Evolutionary conservation across 2,888 invertebrate species (phyloP).

Genomic region (Antheraea assamensis): DNA sequence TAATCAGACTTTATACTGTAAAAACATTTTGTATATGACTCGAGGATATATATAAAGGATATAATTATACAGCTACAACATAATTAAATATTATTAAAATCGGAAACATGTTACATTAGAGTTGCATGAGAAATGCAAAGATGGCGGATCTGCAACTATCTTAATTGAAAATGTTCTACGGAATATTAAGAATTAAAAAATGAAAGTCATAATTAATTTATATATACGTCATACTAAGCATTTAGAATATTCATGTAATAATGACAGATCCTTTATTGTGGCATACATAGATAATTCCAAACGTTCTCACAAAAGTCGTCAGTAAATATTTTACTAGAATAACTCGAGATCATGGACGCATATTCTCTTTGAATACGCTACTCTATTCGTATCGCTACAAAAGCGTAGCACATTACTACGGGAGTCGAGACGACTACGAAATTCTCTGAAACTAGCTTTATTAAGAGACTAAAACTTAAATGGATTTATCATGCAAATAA

Average conservation of each 20-base stretch:
- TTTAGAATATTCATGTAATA: neutral
- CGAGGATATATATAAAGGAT: too few relatives aligned
- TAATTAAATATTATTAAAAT: too few relatives aligned
- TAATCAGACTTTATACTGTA: too few relatives aligned
- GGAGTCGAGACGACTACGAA: neutral
- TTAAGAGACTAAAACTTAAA: neutral
- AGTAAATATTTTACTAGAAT: conserved; percentile 5
- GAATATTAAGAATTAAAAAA: too few relatives aligned
- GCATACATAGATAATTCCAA: neutral
- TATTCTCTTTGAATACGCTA: neutral
- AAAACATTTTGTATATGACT: too few relatives aligned
- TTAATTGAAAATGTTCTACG: too few relatives aligned
- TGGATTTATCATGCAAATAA: neutral
- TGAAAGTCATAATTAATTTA: too few relatives aligned
- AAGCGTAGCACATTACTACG: conserved; percentile 11
- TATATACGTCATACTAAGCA: neutral
- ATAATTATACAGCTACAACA: too few relatives aligned
- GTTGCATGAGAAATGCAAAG: too few relatives aligned
- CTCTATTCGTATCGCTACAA: neutral
- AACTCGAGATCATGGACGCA: neutral
- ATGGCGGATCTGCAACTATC: too few relatives aligned
- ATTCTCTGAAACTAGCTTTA: neutral
- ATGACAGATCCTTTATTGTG: neutral
- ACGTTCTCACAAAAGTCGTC: neutral
- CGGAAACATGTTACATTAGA: too few relatives aligned